These are phyloP conservation scores for Diplogasteroides magnus DNA, from an alignment of 1,140 invertebrate species.

Conservation along the genomic window DNA sequence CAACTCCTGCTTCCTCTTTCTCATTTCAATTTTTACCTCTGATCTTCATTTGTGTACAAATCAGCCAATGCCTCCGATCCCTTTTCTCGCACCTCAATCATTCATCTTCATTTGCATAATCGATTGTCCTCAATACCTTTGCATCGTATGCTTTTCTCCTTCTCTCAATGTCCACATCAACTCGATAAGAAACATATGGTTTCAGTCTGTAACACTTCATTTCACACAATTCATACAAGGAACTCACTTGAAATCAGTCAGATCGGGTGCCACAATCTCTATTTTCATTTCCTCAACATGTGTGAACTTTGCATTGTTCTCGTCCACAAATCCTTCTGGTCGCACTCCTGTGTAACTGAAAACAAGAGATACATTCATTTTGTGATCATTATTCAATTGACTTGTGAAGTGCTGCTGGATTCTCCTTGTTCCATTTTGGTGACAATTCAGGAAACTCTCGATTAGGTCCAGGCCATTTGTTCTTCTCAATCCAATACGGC, in stretches of 20 bases:
- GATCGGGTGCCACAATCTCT: constrained; percentile 81
- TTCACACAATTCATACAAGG: not conserved
- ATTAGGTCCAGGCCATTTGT: constrained; percentile 46
- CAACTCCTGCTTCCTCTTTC: not conserved
- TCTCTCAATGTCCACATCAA: constrained; percentile 53
- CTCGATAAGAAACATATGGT: constrained; percentile 84
- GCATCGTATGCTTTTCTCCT: constrained; percentile 29
- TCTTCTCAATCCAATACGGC: constrained; percentile 32
- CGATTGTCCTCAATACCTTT: constrained; percentile 15
- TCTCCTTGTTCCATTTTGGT: constrained; percentile 43
- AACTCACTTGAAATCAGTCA: constrained; percentile 65
- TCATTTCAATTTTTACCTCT: constrained; percentile 17
- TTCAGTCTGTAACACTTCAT: constrained; percentile 62
- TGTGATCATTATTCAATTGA: constrained; percentile 2
- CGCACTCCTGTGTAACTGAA: constrained; percentile 48
- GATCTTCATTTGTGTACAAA: constrained; percentile 36
- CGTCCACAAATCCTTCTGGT: constrained; percentile 42
- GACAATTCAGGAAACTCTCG: constrained; percentile 47
- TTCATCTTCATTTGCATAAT: not conserved
- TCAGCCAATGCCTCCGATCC: constrained; percentile 38
- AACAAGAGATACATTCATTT: constrained; percentile 7
- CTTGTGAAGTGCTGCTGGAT: constrained; percentile 29
- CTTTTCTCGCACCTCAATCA: constrained; percentile 20
- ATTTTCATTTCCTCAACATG: constrained; percentile 80
- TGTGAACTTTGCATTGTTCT: constrained; percentile 61